Base-by-base conservation (phyloP, 2,113 vertebrate species). In the Asarcornis scutulata region DNA sequence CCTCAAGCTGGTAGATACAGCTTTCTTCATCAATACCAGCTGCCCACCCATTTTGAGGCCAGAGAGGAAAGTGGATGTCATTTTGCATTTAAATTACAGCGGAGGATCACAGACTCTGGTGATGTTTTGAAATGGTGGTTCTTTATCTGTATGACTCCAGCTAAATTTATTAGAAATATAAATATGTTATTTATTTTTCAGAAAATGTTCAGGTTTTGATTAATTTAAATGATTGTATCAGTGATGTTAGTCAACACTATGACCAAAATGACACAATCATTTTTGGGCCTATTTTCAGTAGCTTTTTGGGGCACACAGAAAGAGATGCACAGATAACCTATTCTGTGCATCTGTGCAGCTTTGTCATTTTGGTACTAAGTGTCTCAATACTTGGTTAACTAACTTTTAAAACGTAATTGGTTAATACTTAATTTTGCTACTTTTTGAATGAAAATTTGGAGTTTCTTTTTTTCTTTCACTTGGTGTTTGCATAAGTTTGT, bases 11-110 rank as follows among this genome's bases (percentile, higher is more conserved):
- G 46, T 97, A 91, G 98, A 98, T 55, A 97, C 98, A 2, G 98
- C 98, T 3, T 98, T 98, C 88, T 98, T 98, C 44, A 94, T 98
- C 95, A 98, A 98, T 89, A 98, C 98, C 74, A 98, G 98, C 93
- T 98, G 97, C n/a, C 98, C 98, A 0, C 98, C 98, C 44, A 44
- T 98, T 82, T 90, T 98, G 66, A 97, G 97, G 58, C 96, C 97
- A 2, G 97, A 98, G 86, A 98, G 98, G 64, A 97, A 97, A 96
- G 95, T 91, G 15, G 98, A 98, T 93, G 94, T 98, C 91, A 98
- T 98, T 90, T 89, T 98, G 71, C 98, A 98, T 80, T 98, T 98
- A 91, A 98, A 96, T 87, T 98, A 98, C 89, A 97, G 94, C 1
- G 97, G 97, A 13, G 98, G 97, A 77, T 96, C 97, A 56, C 98